Evolutionary conservation across 2,797 vertebrate species (phyloP).

Genomic region (Fistularia tabacaria): DNA sequence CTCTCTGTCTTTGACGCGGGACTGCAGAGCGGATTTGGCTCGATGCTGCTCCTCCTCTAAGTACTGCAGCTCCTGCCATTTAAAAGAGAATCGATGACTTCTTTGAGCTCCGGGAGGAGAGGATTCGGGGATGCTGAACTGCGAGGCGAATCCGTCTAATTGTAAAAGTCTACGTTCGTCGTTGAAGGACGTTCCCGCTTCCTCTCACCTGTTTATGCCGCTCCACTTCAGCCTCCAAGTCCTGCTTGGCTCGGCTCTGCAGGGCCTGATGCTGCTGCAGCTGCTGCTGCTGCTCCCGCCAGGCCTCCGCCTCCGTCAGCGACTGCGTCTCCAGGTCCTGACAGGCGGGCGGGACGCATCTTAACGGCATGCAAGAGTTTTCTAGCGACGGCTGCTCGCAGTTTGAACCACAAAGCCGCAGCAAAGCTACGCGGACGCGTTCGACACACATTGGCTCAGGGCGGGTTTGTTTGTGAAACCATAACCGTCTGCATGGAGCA

Average conservation of each 20-base stretch:
- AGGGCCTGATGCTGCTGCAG: constrained; percentile 82
- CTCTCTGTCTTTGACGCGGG: constrained; percentile 91
- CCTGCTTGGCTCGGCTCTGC: constrained; percentile 82
- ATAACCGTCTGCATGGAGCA: no score
- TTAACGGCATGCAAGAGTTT: no score
- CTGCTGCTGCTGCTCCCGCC: constrained; percentile 87
- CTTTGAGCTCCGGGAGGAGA: not conserved
- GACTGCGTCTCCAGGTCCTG: constrained; percentile 92
- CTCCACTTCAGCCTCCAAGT: constrained; percentile 88
- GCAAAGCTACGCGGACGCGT: no score
- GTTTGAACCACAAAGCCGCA: no score
- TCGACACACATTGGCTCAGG: no score
- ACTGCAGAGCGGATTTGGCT: constrained; percentile 87
- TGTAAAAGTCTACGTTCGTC: not conserved
- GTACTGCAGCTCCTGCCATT: constrained; percentile 86
- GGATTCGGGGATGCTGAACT: no score
- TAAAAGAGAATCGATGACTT: not conserved
- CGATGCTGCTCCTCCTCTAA: constrained; percentile 89
- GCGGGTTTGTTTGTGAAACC: no score
- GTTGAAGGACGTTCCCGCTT: not conserved
- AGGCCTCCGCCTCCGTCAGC: constrained; percentile 83
- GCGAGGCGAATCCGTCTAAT: not conserved
- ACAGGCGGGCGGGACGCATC: not conserved
- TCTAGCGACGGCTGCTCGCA: no score
- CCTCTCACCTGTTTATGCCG: constrained; percentile 86